These are phyloP conservation scores for Hemicordylus capensis DNA, from an alignment of 2,113 vertebrate genomes.

Conservation along the genomic window DNA sequence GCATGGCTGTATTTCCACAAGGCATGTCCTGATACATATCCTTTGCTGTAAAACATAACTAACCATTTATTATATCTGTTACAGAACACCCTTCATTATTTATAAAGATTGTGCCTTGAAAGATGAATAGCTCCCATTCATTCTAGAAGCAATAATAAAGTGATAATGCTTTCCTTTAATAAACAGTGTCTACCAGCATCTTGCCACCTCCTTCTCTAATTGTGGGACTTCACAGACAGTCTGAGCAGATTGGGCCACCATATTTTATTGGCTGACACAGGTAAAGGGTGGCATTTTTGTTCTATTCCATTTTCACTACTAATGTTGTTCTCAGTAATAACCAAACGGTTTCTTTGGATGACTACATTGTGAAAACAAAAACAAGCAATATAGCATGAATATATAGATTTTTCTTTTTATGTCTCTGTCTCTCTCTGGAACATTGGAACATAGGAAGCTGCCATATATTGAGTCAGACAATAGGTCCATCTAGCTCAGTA, in stretches of 20 bases:
- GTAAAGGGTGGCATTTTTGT: slow-evolving; percentile 38
- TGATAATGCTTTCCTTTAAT: slow-evolving; percentile 59
- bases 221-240: slow-evolving; percentile 2
- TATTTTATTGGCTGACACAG: slow-evolving; percentile 49
- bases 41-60: slow-evolving; percentile 63
- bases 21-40: slow-evolving; percentile 31
- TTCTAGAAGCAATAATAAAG: slow-evolving; percentile 66
- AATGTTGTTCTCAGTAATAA: slow-evolving; percentile 43
- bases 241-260: not conserved
- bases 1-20: slow-evolving; percentile 60
- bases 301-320: slow-evolving; percentile 47
- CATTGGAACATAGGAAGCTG: too few relatives aligned
- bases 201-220: slow-evolving; percentile 22
- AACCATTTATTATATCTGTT: slow-evolving; percentile 67
- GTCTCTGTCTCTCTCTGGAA: not conserved
- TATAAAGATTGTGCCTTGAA: slow-evolving; percentile 67
- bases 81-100: slow-evolving; percentile 67
- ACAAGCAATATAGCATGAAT: not conserved
- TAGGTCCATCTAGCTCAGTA: too few relatives aligned
- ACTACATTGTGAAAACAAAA: slow-evolving; percentile 5
- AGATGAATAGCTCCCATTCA: slow-evolving; percentile 62
- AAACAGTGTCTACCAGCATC: slow-evolving; percentile 39
- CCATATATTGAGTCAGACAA: too few relatives aligned
- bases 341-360: slow-evolving; percentile 10
- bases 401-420: not conserved